phyloP scores from a whole-genome alignment of 2,888 invertebrate genomes.

The Drosophila mulleri region DNA sequence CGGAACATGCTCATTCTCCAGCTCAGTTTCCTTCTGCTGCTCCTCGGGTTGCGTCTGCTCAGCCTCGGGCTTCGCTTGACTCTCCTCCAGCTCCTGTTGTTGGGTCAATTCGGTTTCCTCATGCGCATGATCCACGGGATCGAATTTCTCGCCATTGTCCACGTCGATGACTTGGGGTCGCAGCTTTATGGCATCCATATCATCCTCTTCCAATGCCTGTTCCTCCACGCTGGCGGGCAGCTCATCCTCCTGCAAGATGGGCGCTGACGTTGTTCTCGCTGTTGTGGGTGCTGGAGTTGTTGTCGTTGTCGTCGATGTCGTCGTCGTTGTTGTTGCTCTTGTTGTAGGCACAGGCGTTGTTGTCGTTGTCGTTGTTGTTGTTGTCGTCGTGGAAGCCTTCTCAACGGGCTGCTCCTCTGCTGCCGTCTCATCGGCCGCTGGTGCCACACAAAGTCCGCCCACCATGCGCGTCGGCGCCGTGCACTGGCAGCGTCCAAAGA shows the following conservation, averaged over 20 bases:
- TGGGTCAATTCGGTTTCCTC: slow-evolving; percentile 64
- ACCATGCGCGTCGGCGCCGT: slow-evolving; percentile 88
- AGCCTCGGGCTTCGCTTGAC: slow-evolving; percentile 2
- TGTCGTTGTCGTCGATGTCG: slow-evolving; percentile 24
- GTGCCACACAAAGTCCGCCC: slow-evolving; percentile 88
- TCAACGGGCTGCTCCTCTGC: slow-evolving; percentile 45
- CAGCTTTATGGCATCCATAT: slow-evolving; percentile 51
- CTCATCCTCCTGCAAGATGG: slow-evolving; percentile 57
- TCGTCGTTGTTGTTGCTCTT: slow-evolving; percentile 47
- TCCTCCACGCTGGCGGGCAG: slow-evolving; percentile 64
- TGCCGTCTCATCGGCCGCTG: slow-evolving; percentile 47
- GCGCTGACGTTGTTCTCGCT: slow-evolving; percentile 43
- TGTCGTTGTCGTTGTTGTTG: slow-evolving; percentile 55
- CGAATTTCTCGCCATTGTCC: slow-evolving; percentile 59
- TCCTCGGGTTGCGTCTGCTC: neutral
- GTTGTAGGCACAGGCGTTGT: slow-evolving; percentile 38
- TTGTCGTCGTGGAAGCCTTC: slow-evolving; percentile 53
- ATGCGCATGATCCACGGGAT: slow-evolving; percentile 59
- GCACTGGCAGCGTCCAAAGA: slow-evolving; percentile 95
- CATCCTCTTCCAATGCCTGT: slow-evolving; percentile 81
- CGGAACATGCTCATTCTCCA: neutral
- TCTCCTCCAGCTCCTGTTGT: slow-evolving; percentile 38
- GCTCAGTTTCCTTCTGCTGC: slow-evolving; percentile 14
- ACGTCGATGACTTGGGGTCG: slow-evolving; percentile 43
- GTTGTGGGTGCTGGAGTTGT: slow-evolving; percentile 48